These are phyloP conservation scores for Athetis lepigone DNA, from an alignment of 2,888 invertebrate genomes.

Conservation along the genomic window DNA sequence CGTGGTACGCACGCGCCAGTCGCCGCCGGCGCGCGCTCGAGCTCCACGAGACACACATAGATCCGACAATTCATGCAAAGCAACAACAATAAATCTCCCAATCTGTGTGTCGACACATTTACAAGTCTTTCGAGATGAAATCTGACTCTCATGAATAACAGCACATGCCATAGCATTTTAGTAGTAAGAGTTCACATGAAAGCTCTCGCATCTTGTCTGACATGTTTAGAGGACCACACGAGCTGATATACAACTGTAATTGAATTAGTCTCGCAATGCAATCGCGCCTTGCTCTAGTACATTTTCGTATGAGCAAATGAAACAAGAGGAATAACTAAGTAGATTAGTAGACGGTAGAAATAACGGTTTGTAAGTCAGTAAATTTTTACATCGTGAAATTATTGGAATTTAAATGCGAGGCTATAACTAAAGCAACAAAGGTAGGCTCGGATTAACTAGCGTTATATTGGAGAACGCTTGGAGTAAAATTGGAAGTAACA, in stretches of 20 bases:
- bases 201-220: constrained; percentile 67
- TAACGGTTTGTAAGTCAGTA: constrained; percentile 19
- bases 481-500: constrained; percentile 33
- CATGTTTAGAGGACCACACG: constrained; percentile 80
- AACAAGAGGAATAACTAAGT: constrained; percentile 19
- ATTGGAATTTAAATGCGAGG: background rate
- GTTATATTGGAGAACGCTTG: constrained; percentile 22
- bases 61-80: constrained; percentile 78
- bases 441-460: background rate
- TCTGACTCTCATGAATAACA: constrained; percentile 83
- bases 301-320: constrained; percentile 28
- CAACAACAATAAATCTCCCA: constrained; percentile 83
- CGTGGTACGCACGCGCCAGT: constrained; percentile 79
- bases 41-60: constrained; percentile 69
- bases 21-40: constrained; percentile 61
- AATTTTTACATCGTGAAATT: constrained; percentile 5
- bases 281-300: constrained; percentile 41
- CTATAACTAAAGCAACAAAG: constrained; percentile 5
- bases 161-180: constrained; percentile 79
- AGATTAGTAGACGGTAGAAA: constrained; percentile 8
- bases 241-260: constrained; percentile 57
- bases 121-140: constrained; percentile 79
- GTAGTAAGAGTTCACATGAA: constrained; percentile 71
- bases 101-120: constrained; percentile 78
- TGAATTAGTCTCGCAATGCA: constrained; percentile 53